Evolutionary conservation across 2,888 invertebrate genomes (phyloP).

Genomic region (Aphrophora alni): DNA sequence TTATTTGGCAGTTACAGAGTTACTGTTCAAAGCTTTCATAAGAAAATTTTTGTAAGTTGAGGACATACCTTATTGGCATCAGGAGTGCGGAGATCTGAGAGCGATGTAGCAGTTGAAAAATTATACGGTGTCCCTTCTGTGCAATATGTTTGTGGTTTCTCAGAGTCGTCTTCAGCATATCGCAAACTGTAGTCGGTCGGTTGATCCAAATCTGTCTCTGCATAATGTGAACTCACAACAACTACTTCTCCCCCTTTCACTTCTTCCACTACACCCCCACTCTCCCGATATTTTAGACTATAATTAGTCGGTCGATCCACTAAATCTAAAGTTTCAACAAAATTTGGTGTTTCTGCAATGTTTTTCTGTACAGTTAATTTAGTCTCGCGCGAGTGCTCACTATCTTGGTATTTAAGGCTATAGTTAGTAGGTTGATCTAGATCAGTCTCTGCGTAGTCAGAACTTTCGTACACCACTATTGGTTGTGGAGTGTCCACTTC

Average conservation of each 20-base stretch:
- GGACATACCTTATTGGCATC: slow-evolving; percentile 33
- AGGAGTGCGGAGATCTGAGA: slow-evolving; percentile 76
- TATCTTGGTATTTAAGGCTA: slow-evolving; percentile 87
- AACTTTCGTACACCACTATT: background rate
- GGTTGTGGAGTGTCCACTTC: background rate
- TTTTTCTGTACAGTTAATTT: background rate
- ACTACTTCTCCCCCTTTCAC: background rate
- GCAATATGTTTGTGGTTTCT: slow-evolving; percentile 38
- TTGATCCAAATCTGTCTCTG: slow-evolving; percentile 90
- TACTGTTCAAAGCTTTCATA: too few relatives aligned
- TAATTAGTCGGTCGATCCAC: slow-evolving; percentile 34
- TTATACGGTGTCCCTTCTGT: slow-evolving; percentile 83
- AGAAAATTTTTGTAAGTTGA: too few relatives aligned
- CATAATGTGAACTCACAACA: slow-evolving; percentile 57
- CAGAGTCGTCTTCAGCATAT: slow-evolving; percentile 76
- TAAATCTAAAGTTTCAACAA: background rate
- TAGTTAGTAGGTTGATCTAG: slow-evolving; percentile 93
- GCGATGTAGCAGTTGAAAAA: slow-evolving; percentile 84
- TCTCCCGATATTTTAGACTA: slow-evolving; percentile 44
- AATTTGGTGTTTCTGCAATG: background rate
- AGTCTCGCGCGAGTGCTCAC: slow-evolving; percentile 56
- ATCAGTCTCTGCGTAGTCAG: slow-evolving; percentile 79
- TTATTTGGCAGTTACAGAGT: too few relatives aligned
- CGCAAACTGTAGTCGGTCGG: slow-evolving; percentile 91
- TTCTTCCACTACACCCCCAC: background rate